Conservation (phyloP, 2,113 vertebrate genomes). For the Colistium nudipinnis region DNA sequence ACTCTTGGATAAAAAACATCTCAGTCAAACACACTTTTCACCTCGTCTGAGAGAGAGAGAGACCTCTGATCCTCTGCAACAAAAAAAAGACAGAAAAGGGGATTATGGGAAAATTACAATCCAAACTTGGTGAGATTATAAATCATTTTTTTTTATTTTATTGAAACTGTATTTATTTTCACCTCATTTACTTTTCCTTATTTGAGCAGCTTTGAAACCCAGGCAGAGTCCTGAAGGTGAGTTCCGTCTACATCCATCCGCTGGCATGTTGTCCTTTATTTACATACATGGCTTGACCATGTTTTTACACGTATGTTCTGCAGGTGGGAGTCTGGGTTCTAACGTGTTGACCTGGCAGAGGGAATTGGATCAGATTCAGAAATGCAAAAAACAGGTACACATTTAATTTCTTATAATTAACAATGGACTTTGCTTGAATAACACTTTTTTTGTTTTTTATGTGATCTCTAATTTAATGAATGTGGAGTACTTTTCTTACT, state of each 20-base stretch:
- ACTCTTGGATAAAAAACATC: slow-evolving; percentile 32
- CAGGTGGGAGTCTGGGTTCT: slow-evolving; percentile 65
- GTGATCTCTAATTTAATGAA: no score
- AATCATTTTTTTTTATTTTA: neutral
- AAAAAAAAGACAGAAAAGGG: neutral
- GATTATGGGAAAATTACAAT: slow-evolving; percentile 73
- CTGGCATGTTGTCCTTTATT: neutral
- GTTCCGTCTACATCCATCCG: neutral
- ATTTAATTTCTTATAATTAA: neutral
- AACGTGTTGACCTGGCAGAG: slow-evolving; percentile 49
- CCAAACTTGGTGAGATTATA: slow-evolving; percentile 70
- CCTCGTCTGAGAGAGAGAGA: neutral
- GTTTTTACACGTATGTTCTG: neutral
- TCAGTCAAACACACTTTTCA: neutral
- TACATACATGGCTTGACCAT: neutral
- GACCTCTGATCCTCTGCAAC: neutral
- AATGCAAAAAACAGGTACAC: slow-evolving; percentile 49
- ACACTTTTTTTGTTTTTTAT: no score
- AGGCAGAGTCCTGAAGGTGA: slow-evolving; percentile 77
- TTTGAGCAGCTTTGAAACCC: slow-evolving; percentile 58
- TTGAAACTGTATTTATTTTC: neutral
- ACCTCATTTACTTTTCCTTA: neutral
- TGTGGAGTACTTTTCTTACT: no score
- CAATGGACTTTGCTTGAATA: neutral
- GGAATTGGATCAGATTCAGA: slow-evolving; percentile 38